Evolutionary conservation across 2,888 invertebrate genomes (phyloP).

Genomic region (Ypsolopha scabrella): DNA sequence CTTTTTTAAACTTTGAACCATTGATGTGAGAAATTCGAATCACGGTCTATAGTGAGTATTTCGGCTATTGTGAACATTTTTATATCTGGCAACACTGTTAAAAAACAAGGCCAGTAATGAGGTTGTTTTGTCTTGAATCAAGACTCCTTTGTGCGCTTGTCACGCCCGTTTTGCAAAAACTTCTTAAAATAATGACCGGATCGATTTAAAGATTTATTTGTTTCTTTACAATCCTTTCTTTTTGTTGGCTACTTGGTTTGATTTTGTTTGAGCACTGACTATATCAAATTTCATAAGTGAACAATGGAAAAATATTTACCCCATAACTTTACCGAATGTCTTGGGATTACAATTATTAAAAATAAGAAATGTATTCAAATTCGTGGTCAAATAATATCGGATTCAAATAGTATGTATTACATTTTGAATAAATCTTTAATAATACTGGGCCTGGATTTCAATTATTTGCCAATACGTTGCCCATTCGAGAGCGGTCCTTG

Average conservation of each 20-base stretch:
- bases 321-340: no score
- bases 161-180: neutral
- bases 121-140: conserved; percentile 1
- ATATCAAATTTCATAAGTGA: no score
- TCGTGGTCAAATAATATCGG: neutral
- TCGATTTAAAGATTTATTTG: neutral
- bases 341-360: no score
- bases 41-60: conserved; percentile 27
- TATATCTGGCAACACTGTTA: conserved; percentile 30
- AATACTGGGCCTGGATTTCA: conserved; percentile 36
- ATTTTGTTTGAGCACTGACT: no score
- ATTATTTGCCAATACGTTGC: conserved; percentile 53
- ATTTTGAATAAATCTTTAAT: conserved; percentile 2
- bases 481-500: conserved; percentile 25
- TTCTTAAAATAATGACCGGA: neutral
- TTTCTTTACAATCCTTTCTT: neutral
- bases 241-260: neutral
- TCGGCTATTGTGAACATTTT: conserved; percentile 24
- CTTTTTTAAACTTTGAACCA: conserved; percentile 39
- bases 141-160: neutral
- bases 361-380: neutral
- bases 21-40: conserved; percentile 39
- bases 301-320: no score
- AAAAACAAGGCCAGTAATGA: conserved; percentile 4
- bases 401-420: neutral